Base-by-base conservation (phyloP, 2,888 invertebrate species). In the Gortyna flavago region DNA sequence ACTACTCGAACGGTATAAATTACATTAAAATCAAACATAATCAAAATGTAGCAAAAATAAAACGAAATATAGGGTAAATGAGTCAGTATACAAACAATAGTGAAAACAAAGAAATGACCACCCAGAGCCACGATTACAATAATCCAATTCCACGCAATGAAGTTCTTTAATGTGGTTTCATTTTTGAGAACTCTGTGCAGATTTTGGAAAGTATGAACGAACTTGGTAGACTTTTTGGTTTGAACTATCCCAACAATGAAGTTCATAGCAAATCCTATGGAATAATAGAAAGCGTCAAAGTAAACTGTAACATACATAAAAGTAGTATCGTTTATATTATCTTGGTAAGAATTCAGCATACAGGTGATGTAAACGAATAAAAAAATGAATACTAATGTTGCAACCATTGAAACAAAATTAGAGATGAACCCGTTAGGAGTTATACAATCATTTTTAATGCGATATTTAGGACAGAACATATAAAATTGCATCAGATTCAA, bases 21-120 rank as follows among this genome's bases (percentile, higher is more conserved):
- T 51, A 82, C 11, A n/a, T 82, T 81, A 0, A 38, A 1, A 75
- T 80, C 80, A 57, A 57, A 54, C 18, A 54, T 5, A 44, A 81
- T 25, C 4, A 25, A 29, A 25, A 54, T 54, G 9, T 54, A 54
- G 54, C 54, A 54, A 54, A 25, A 25, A 54, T 25, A 54, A 54
- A 54, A 25, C 25, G 54, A 25, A 54, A 3, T 2, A 54, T 54
- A 54, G 9, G 54, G 54, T 48, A 48, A 48, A 48, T 18, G 18
- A 7, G 48, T 7, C 48, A 48, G 7, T 18, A 48, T 2, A 18
- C 18, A 48, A 7, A 48, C 18, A 48, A 48, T 7, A 9, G 25
- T 9, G 9, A 9, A 54, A 1, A 54, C 2, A 9, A 54, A 25
- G 25, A 54, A 54, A 25, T 54, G 3, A 25, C 54, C 25, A 54